A percentile compares a stretch with the other conserved stretches of the same genome.
Conservation (phyloP, 2,113 vertebrate species). For the Stigmatopora argus region DNA sequence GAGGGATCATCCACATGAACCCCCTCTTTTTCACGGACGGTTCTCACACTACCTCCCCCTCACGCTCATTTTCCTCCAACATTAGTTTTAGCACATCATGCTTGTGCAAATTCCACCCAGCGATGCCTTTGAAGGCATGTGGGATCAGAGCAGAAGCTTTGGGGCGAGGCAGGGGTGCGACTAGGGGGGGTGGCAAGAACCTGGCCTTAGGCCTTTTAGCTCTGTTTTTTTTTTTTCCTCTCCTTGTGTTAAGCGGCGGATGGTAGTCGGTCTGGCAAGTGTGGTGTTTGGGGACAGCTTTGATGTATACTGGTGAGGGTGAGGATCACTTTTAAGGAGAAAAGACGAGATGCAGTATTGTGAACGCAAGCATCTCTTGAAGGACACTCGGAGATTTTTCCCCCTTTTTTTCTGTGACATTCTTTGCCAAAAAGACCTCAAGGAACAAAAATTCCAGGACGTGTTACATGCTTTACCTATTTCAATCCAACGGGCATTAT, state of each 20-base stretch:
- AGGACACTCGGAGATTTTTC: neutral
- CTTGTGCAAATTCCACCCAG: constrained; percentile 61
- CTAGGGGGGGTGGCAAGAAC: constrained; percentile 37
- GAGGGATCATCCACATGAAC: constrained; percentile 56
- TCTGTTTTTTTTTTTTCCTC: constrained; percentile 16
- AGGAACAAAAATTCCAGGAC: neutral
- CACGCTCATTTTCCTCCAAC: constrained; percentile 46
- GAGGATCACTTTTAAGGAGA: constrained; percentile 14
- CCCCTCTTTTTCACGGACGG: constrained; percentile 41
- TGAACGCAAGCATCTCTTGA: neutral
- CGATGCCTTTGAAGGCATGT: constrained; percentile 63
- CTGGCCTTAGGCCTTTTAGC: constrained; percentile 58
- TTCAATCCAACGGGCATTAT: too few species aligned
- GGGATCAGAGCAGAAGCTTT: constrained; percentile 59
- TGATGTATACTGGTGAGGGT: constrained; percentile 59
- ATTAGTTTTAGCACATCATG: constrained; percentile 70
- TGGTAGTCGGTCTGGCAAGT: constrained; percentile 56
- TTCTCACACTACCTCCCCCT: constrained; percentile 19
- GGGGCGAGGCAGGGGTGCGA: constrained; percentile 7
- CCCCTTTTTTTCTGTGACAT: neutral
- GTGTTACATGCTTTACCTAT: too few species aligned
- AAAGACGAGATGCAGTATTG: neutral
- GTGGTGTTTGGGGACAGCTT: constrained; percentile 68
- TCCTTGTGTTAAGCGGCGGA: constrained; percentile 55
- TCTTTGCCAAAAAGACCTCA: neutral